These are phyloP conservation scores for Octodonta nipae DNA, from an alignment of 2,888 invertebrate genomes.

Conservation along the genomic window DNA sequence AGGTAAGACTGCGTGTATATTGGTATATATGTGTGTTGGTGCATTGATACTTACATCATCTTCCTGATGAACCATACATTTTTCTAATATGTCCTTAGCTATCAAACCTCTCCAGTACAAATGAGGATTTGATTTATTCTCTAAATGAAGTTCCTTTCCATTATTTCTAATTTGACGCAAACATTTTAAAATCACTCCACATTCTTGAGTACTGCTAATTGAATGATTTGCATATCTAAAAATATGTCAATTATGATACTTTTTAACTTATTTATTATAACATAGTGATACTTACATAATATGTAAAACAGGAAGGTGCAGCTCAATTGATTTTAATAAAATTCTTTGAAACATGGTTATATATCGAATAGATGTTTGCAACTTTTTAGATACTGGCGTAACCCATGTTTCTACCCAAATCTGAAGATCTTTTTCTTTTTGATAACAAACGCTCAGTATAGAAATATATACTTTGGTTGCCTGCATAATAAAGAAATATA, in stretches of 20 bases:
- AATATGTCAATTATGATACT: slow-evolving; percentile 3
- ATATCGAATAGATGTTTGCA: no score
- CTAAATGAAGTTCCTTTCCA: slow-evolving; percentile 27
- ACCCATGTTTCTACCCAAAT: no score
- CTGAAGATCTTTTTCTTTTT: no score
- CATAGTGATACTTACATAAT: slow-evolving; percentile 22
- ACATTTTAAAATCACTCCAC: slow-evolving; percentile 37
- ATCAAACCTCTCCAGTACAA: slow-evolving; percentile 43
- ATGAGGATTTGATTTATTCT: slow-evolving; percentile 16
- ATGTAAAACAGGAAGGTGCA: slow-evolving; percentile 27
- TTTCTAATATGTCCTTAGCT: slow-evolving; percentile 38
- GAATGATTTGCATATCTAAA: slow-evolving; percentile 20
- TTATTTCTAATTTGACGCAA: slow-evolving; percentile 39
- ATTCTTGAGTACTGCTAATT: slow-evolving; percentile 18
- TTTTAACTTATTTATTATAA: background rate
- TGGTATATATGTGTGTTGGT: background rate
- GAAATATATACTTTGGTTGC: no score
- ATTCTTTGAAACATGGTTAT: no score
- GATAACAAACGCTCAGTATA: no score
- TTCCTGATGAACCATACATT: slow-evolving; percentile 43
- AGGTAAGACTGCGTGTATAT: no score
- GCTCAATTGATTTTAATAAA: slow-evolving; percentile 29
- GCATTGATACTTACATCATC: slow-evolving; percentile 41
- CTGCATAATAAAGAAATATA: no score
- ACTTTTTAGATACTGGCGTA: no score